These are phyloP conservation scores for Coreoperca whiteheadi DNA, from an alignment of 2,113 vertebrate genomes.

Conservation along the genomic window DNA sequence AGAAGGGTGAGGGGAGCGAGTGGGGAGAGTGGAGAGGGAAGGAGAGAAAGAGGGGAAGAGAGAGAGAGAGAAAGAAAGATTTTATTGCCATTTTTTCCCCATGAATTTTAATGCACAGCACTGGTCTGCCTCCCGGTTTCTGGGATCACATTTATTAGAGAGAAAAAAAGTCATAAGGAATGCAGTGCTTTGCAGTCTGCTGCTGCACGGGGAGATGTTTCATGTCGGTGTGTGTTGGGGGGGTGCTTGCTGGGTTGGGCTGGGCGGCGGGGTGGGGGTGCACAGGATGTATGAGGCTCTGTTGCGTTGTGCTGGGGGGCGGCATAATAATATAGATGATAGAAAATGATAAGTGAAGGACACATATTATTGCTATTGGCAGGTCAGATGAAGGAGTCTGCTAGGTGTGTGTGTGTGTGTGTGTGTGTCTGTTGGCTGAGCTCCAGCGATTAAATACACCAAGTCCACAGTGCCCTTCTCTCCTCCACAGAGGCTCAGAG, in stretches of 20 bases:
- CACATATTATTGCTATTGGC: conserved; percentile 80
- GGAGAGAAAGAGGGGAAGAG: conserved; percentile 40
- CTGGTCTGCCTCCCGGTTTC: conserved; percentile 76
- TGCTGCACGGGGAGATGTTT: conserved; percentile 71
- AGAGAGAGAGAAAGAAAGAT: conserved; percentile 71
- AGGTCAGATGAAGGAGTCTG: conserved; percentile 73
- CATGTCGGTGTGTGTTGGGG: conserved; percentile 49
- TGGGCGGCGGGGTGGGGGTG: conserved; percentile 22
- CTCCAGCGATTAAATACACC: conserved; percentile 71
- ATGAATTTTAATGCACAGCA: conserved; percentile 85
- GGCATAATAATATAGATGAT: conserved; percentile 77
- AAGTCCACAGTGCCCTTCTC: conserved; percentile 58
- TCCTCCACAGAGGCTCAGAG: conserved; percentile 41
- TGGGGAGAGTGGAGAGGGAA: conserved; percentile 49
- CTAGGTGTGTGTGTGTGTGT: conserved; percentile 35
- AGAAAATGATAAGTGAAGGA: conserved; percentile 81
- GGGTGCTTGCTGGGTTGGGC: conserved; percentile 21
- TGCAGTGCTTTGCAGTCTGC: conserved; percentile 78
- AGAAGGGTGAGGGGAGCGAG: conserved; percentile 59
- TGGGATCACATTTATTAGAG: conserved; percentile 83
- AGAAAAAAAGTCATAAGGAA: conserved; percentile 73
- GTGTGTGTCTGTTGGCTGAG: conserved; percentile 64
- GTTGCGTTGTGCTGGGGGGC: conserved; percentile 41
- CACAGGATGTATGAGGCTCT: conserved; percentile 62
- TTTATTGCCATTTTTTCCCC: conserved; percentile 83